phyloP scores from a whole-genome alignment of 2,113 vertebrate species.

The Poeciliopsis occidentalis region DNA sequence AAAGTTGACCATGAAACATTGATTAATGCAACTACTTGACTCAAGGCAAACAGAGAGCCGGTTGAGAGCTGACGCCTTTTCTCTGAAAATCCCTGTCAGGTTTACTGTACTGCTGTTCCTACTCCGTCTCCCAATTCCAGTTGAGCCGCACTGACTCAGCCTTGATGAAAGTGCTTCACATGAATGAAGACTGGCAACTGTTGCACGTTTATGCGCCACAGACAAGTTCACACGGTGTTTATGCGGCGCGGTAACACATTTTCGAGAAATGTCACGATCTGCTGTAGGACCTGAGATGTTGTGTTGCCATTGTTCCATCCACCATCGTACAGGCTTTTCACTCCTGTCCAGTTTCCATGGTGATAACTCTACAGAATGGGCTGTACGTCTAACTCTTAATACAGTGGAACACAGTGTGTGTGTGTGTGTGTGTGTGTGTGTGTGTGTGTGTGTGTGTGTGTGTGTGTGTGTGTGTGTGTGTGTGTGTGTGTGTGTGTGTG shows the following conservation, averaged over 20 bases:
- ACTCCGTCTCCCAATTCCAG: slow-evolving; percentile 5
- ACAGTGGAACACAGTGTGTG: slow-evolving; percentile 51
- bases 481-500: not conserved
- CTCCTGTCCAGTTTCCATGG: slow-evolving; percentile 81
- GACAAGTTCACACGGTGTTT: slow-evolving; percentile 30
- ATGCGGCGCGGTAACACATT: slow-evolving; percentile 7
- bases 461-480: slow-evolving; percentile 11
- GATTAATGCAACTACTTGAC: not conserved
- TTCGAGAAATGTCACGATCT: slow-evolving; percentile 46
- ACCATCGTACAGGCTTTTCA: slow-evolving; percentile 57
- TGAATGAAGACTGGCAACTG: not conserved
- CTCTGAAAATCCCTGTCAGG: slow-evolving; percentile 4
- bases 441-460: slow-evolving; percentile 8
- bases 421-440: not conserved
- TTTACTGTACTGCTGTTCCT: slow-evolving; percentile 26
- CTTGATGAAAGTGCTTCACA: not conserved
- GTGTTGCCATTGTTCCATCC: slow-evolving; percentile 45
- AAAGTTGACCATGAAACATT: not conserved
- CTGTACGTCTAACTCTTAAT: slow-evolving; percentile 72
- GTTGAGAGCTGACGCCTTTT: not conserved
- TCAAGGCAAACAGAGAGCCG: not conserved
- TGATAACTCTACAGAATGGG: slow-evolving; percentile 76
- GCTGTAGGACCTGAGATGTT: slow-evolving; percentile 43
- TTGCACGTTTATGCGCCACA: slow-evolving; percentile 16
- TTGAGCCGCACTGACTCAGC: slow-evolving; percentile 19